Evolutionary conservation across 2,113 vertebrate species (phyloP).

Genomic region (Dolichallabes microphthalmus): DNA sequence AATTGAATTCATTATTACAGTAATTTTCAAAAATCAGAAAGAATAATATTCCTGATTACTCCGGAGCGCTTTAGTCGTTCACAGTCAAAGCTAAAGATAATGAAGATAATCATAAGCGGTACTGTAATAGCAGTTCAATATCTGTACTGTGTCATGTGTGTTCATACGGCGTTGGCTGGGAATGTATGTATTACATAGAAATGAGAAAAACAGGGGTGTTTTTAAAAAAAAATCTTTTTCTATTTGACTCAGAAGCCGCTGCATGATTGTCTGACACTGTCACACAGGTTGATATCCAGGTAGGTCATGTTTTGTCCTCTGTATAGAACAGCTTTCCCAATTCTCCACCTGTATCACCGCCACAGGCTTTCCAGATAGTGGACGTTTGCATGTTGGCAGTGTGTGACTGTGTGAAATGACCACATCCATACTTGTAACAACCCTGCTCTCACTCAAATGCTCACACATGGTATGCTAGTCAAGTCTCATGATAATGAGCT

Average conservation of each 20-base stretch:
- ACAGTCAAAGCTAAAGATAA: neutral
- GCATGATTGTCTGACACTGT: neutral
- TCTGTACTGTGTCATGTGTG: neutral
- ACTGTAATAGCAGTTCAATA: no score
- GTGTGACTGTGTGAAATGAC: neutral
- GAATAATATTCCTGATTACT: neutral
- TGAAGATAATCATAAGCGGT: neutral
- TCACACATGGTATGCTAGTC: neutral
- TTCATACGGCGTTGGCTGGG: neutral
- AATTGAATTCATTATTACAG: neutral
- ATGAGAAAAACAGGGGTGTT: neutral
- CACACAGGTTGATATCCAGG: neutral
- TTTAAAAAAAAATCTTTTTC: neutral
- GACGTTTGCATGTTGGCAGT: neutral
- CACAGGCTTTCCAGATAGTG: neutral
- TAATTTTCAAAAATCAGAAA: slow-evolving; percentile 22
- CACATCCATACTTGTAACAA: neutral
- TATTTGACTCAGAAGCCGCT: neutral
- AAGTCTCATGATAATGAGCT: neutral
- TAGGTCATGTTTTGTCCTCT: neutral
- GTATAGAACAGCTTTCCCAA: neutral
- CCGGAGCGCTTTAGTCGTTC: neutral
- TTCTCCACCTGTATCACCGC: neutral
- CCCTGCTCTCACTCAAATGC: neutral
- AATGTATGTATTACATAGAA: neutral